phyloP scores from a whole-genome alignment of 2,888 invertebrate genomes.

The Philaethria dido region DNA sequence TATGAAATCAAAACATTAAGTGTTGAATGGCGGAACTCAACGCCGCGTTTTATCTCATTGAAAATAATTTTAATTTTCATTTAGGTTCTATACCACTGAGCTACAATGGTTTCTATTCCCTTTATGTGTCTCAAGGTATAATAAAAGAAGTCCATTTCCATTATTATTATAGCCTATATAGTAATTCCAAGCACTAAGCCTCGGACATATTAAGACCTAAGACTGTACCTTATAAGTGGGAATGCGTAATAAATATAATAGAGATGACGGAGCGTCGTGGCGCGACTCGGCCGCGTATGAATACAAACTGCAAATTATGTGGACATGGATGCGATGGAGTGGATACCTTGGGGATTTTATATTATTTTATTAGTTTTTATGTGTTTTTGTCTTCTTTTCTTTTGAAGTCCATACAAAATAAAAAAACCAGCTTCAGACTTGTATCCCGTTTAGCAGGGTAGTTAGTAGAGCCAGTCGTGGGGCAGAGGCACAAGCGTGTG shows the following conservation, averaged over 20 bases:
- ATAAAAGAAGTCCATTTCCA: not conserved
- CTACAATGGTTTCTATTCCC: too few species aligned
- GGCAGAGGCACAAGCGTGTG: too few species aligned
- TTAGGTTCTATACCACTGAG: too few species aligned
- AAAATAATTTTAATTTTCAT: too few species aligned
- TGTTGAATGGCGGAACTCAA: too few species aligned
- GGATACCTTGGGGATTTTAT: conserved; percentile 1
- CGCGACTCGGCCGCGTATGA: conserved; percentile 50
- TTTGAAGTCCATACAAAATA: too few species aligned
- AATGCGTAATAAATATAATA: conserved; percentile 45
- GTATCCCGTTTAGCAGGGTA: too few species aligned
- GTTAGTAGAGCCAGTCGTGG: too few species aligned
- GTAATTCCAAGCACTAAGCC: not conserved
- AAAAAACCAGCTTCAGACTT: too few species aligned
- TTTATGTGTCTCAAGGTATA: not conserved
- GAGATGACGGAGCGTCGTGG: conserved; percentile 47
- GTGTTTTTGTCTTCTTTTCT: not conserved
- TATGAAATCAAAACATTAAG: too few species aligned
- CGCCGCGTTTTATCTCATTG: too few species aligned
- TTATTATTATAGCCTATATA: not conserved
- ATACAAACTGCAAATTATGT: conserved; percentile 60
- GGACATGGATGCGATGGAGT: conserved; percentile 37
- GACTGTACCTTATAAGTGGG: conserved; percentile 26
- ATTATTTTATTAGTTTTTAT: not conserved
- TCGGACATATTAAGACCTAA: conserved; percentile 15